Evolutionary conservation across 2,113 vertebrate species (phyloP).

Genomic region (Oreotrochilus melanogaster): DNA sequence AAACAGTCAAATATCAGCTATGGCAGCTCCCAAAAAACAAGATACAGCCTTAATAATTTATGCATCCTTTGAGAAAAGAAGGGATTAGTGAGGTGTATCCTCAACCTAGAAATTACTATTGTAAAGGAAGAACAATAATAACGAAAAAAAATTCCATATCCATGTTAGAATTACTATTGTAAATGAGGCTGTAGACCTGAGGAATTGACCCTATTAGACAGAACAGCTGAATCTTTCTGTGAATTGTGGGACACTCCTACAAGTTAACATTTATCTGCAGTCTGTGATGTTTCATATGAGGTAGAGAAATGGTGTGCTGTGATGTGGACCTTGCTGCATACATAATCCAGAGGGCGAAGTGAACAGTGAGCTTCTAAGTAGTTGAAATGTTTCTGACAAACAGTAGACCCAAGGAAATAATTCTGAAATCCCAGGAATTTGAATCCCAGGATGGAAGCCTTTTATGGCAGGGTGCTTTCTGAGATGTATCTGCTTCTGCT

Average conservation of each 20-base stretch:
- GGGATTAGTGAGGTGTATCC: slow-evolving; percentile 10
- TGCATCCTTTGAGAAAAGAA: slow-evolving; percentile 12
- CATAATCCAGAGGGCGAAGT: not conserved
- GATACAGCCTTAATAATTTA: slow-evolving; percentile 13
- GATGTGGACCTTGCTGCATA: not conserved
- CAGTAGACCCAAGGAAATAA: not conserved
- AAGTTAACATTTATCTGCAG: slow-evolving; percentile 17
- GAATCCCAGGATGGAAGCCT: not conserved
- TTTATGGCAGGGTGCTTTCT: not conserved
- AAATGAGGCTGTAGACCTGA: slow-evolving; percentile 23
- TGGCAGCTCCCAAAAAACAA: not conserved
- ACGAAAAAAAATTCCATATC: slow-evolving; percentile 34
- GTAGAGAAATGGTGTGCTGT: slow-evolving; percentile 4
- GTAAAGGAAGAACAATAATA: slow-evolving; percentile 56
- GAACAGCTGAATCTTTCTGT: slow-evolving; percentile 17
- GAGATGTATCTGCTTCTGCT: not conserved
- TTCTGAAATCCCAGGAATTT: not conserved
- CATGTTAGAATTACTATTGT: slow-evolving; percentile 13
- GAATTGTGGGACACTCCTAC: not conserved
- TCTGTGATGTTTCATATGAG: not conserved
- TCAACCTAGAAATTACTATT: slow-evolving; percentile 33
- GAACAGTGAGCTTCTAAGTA: not conserved
- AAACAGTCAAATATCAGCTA: not conserved
- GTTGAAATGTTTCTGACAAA: not conserved
- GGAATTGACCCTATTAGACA: not conserved